Evolutionary conservation across 2,113 vertebrate species (phyloP).

Genomic region (Phalacrocorax aristotelis): DNA sequence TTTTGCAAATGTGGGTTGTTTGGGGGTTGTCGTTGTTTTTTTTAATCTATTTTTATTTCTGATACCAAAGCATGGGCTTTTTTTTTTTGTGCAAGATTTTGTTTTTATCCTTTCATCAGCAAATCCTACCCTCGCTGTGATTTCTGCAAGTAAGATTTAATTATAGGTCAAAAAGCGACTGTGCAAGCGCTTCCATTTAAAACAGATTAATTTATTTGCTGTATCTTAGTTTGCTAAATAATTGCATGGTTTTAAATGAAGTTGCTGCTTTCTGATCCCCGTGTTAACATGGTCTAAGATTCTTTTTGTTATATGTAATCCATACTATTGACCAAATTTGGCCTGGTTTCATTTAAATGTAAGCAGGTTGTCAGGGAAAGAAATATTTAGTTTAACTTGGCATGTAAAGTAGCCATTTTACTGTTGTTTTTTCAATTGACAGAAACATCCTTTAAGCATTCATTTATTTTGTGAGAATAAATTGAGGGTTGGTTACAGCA

Average conservation of each 20-base stretch:
- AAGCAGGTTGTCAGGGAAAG: conserved; percentile 71
- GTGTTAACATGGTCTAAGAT: conserved; percentile 44
- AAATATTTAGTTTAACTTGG: conserved; percentile 72
- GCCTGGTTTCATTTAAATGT: conserved; percentile 70
- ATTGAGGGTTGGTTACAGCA: conserved; percentile 46
- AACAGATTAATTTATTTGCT: conserved; percentile 62
- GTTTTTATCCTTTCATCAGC: neutral
- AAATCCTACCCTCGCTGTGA: conserved; percentile 6
- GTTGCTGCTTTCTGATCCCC: conserved; percentile 69
- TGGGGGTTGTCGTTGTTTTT: no score
- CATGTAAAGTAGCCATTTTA: conserved; percentile 51
- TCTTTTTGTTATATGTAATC: conserved; percentile 75
- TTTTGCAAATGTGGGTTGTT: neutral
- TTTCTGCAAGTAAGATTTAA: conserved; percentile 51
- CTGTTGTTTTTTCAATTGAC: conserved; percentile 51
- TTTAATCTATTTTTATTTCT: neutral
- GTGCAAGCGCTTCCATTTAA: conserved; percentile 47
- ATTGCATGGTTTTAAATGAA: conserved; percentile 73
- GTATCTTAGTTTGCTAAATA: conserved; percentile 63
- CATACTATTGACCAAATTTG: conserved; percentile 75
- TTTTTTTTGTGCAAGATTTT: neutral
- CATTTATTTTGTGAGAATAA: conserved; percentile 68
- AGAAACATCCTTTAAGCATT: conserved; percentile 72
- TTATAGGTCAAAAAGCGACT: conserved; percentile 50
- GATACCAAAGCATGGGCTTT: neutral